These are phyloP conservation scores for Pyrrhosoma nymphula DNA, from an alignment of 2,888 invertebrate species.

Conservation along the genomic window DNA sequence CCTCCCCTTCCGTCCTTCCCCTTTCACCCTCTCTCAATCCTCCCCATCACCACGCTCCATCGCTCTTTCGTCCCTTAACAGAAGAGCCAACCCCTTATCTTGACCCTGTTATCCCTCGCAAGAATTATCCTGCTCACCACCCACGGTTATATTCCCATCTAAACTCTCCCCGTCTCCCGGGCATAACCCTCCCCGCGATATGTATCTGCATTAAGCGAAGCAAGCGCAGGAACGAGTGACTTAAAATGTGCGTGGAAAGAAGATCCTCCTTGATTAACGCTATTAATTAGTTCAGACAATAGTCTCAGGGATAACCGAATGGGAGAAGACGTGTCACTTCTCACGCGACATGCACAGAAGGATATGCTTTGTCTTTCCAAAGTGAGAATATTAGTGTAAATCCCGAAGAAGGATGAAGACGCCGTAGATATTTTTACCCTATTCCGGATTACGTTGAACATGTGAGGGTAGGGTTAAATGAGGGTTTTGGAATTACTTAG, in stretches of 20 bases:
- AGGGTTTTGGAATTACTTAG: too few species aligned
- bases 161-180: neutral
- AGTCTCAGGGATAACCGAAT: neutral
- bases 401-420: neutral
- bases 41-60: neutral
- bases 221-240: neutral
- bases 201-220: neutral
- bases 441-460: neutral
- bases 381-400: too few species aligned
- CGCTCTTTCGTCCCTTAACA: slow-evolving; percentile 10
- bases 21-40: neutral
- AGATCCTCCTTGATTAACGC: neutral
- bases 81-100: slow-evolving; percentile 41
- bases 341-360: neutral
- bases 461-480: neutral
- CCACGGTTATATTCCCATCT: slow-evolving; percentile 32
- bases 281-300: neutral
- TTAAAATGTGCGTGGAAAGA: neutral
- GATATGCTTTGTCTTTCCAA: neutral
- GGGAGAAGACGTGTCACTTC: neutral
- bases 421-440: neutral
- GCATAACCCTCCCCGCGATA: neutral
- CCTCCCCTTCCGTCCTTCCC: neutral
- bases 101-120: slow-evolving; percentile 58
- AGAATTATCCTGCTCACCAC: slow-evolving; percentile 37